phyloP scores from a whole-genome alignment of 2,113 vertebrate genomes.

The Cynoglossus semilaevis region DNA sequence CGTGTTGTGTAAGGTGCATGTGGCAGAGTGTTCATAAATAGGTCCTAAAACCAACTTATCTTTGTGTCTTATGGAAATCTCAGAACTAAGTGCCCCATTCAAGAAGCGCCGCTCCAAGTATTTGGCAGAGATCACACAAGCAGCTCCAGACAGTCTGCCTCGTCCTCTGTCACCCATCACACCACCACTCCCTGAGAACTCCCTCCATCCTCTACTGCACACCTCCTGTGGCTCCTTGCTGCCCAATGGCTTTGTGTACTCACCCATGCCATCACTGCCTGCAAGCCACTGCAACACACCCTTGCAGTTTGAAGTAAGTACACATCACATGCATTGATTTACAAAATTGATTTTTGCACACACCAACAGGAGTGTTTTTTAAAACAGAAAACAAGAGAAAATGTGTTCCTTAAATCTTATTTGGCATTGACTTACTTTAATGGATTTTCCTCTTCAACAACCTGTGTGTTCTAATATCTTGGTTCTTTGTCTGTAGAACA shows the following conservation, averaged over 20 bases:
- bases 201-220: constrained; percentile 78
- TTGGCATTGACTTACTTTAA: too few relatives aligned
- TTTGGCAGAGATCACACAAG: constrained; percentile 74
- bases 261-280: constrained; percentile 87
- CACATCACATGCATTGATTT: not conserved
- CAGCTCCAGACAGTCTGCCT: constrained; percentile 76
- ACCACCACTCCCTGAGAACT: constrained; percentile 82
- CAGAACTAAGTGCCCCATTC: constrained; percentile 86
- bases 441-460: too few relatives aligned
- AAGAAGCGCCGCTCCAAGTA: constrained; percentile 95
- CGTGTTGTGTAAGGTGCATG: too few relatives aligned
- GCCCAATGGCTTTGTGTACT: constrained; percentile 82
- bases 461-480: constrained; percentile 9
- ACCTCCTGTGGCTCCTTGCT: constrained; percentile 76
- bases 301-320: constrained; percentile 92
- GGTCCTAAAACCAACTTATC: not conserved
- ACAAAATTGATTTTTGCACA: too few relatives aligned
- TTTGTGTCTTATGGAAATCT: not conserved
- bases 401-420: too few relatives aligned
- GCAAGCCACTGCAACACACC: constrained; percentile 98
- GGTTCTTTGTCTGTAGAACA: constrained; percentile 81
- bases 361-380: too few relatives aligned
- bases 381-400: too few relatives aligned
- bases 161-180: constrained; percentile 88
- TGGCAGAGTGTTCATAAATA: too few relatives aligned